Base-by-base conservation (phyloP, 1,140 invertebrate species). In the Trialeurodes vaporariorum region DNA sequence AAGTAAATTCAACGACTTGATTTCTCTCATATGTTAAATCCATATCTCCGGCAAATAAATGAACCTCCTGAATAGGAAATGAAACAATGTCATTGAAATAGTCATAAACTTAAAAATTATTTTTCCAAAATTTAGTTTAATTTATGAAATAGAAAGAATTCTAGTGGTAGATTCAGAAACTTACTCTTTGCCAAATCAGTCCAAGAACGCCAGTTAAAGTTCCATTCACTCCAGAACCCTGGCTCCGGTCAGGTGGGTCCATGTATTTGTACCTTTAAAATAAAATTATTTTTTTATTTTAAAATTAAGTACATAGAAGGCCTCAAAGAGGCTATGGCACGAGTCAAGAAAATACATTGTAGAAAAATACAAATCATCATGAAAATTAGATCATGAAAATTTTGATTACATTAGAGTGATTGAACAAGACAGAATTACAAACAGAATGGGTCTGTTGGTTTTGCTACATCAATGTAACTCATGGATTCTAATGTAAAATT, bases 1-100 rank as follows among this genome's bases (percentile, higher is more conserved):
- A 88, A 0, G 86, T 86, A 76, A 87, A 88, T 71, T 88, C 86
- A 0, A 87, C 84, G 0, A 82, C 84, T 70, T 83, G 82, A 5
- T 82, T 80, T 23, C 86, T 76, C 72, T 88, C 86, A 79, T 84
- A 85, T 1, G 85, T 87, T 67, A 88, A 80, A 0, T 84, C 84
- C 5, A 87, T 82, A 70, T 88, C 87, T 0, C 87, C 87, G 11
- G 88, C 76, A 72, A 87, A 86, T 70, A 88, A 84, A 68, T 88
- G 85, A 0, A 83, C 86, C 76, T 86, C 79, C 86, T 88, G 70
- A 0, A 63, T 1, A 61, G 17, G n/a, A n/a, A n/a, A n/a, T n/a
- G 17, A 21, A 17, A 13, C 2, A 17, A 13, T 2, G 13, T 11
- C 26, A 65, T n/a, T 5, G 24, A 17, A 58, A 65, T 40, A 34